phyloP scores from a whole-genome alignment of 2,113 vertebrate species.

The Austrofundulus limnaeus region DNA sequence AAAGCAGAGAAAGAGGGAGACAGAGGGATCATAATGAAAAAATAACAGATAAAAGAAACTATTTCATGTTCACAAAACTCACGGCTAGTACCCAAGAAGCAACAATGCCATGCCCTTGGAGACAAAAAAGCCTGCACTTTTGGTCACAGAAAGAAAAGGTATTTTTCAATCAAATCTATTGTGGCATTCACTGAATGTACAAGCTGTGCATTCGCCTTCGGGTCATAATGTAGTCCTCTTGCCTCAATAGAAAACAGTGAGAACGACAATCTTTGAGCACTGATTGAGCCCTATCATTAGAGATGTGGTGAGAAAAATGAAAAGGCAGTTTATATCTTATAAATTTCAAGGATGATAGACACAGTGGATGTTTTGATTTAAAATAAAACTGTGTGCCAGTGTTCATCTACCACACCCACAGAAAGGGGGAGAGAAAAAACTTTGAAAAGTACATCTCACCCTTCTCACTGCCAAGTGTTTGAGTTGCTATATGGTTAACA shows the following conservation, averaged over 20 bases:
- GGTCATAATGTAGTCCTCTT: constrained; percentile 56
- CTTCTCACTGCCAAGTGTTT: constrained; percentile 24
- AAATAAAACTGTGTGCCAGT: background rate
- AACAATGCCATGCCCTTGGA: constrained; percentile 77
- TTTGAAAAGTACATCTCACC: constrained; percentile 43
- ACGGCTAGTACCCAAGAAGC: constrained; percentile 54
- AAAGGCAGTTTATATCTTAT: constrained; percentile 67
- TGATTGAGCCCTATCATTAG: constrained; percentile 53
- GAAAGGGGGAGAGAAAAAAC: constrained; percentile 1
- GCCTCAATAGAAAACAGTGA: constrained; percentile 59
- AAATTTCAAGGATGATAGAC: constrained; percentile 63
- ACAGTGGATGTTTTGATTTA: constrained; percentile 44
- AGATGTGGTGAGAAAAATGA: constrained; percentile 55
- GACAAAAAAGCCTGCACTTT: constrained; percentile 70
- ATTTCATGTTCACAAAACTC: constrained; percentile 73
- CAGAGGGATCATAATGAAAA: constrained; percentile 66
- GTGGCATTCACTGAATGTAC: constrained; percentile 66
- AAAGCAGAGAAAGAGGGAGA: constrained; percentile 53
- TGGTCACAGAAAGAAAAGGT: constrained; percentile 70
- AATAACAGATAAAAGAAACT: constrained; percentile 72
- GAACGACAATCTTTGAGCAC: constrained; percentile 53
- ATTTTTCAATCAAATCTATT: constrained; percentile 70
- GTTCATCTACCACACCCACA: constrained; percentile 5
- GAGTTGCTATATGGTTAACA: constrained; percentile 31
- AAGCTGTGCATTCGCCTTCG: constrained; percentile 70